phyloP scores from a whole-genome alignment of 2,888 invertebrate genomes.

The Abscondita cerata region DNA sequence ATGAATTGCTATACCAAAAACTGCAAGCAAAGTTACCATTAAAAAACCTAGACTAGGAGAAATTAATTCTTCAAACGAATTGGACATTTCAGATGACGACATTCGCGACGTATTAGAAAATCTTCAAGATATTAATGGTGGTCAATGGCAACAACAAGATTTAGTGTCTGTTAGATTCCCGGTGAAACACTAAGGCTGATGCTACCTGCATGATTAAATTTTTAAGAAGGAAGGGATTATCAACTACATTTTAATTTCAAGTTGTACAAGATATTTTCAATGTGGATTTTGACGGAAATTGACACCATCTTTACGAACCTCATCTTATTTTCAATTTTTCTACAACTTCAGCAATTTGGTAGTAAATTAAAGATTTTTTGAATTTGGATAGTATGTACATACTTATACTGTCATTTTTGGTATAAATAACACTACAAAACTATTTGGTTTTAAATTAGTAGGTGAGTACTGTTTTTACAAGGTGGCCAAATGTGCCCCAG shows the following conservation, averaged over 20 bases:
- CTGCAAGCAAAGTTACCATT: background rate
- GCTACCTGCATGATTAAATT: background rate
- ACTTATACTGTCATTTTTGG: too few species aligned
- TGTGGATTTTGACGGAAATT: background rate
- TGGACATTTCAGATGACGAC: background rate
- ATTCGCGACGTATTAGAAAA: background rate
- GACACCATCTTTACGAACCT: background rate
- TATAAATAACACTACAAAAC: too few species aligned
- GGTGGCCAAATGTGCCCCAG: too few species aligned
- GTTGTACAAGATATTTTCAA: background rate
- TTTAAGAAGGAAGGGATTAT: constrained; percentile 1
- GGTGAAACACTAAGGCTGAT: background rate
- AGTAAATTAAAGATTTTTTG: background rate
- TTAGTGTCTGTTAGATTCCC: background rate
- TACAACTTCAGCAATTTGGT: background rate
- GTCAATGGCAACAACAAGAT: background rate
- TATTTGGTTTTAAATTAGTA: too few species aligned
- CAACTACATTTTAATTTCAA: background rate
- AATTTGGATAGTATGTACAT: background rate
- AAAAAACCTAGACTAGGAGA: background rate
- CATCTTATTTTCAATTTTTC: background rate
- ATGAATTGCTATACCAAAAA: background rate
- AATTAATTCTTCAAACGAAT: background rate
- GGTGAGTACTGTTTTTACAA: too few species aligned
- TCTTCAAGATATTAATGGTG: background rate